These are phyloP conservation scores for Hirtodrosophila trivittata DNA, from an alignment of 2,888 invertebrate genomes.

Conservation along the genomic window DNA sequence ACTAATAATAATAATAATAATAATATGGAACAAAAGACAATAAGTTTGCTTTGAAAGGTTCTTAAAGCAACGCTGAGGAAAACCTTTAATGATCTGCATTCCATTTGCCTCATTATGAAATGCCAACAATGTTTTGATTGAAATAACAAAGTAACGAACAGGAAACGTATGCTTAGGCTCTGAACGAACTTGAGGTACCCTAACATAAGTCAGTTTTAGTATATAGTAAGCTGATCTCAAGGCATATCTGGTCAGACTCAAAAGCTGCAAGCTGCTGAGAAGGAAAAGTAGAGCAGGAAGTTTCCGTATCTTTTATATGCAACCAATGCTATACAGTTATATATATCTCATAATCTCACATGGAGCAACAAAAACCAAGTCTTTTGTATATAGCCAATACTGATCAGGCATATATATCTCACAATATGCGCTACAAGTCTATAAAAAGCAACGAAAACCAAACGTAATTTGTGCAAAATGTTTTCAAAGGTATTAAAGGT, in stretches of 20 bases:
- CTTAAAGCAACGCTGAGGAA: slow-evolving; percentile 14
- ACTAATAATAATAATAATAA: not conserved
- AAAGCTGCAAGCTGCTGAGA: too few relatives aligned
- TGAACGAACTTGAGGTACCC: not conserved
- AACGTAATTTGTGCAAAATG: slow-evolving; percentile 58
- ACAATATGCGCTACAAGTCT: not conserved
- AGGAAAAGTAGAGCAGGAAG: too few relatives aligned
- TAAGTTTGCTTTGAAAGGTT: slow-evolving; percentile 30
- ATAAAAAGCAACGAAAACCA: slow-evolving; percentile 16
- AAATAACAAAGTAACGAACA: slow-evolving; percentile 28
- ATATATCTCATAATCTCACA: too few relatives aligned
- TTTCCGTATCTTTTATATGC: too few relatives aligned
- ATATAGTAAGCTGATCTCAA: too few relatives aligned
- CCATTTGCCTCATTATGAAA: slow-evolving; percentile 11
- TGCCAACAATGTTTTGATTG: slow-evolving; percentile 35
- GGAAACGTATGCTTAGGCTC: not conserved
- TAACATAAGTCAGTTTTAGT: too few relatives aligned
- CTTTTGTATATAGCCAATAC: too few relatives aligned
- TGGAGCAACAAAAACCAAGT: too few relatives aligned
- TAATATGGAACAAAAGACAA: not conserved
- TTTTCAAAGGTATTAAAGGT: slow-evolving; percentile 55
- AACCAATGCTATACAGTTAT: too few relatives aligned
- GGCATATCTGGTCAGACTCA: too few relatives aligned
- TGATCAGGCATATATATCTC: too few relatives aligned
- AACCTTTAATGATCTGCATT: slow-evolving; percentile 28